Evolutionary conservation across 1,140 invertebrate genomes (phyloP).

Genomic region (Thaumetopoea pityocampa): DNA sequence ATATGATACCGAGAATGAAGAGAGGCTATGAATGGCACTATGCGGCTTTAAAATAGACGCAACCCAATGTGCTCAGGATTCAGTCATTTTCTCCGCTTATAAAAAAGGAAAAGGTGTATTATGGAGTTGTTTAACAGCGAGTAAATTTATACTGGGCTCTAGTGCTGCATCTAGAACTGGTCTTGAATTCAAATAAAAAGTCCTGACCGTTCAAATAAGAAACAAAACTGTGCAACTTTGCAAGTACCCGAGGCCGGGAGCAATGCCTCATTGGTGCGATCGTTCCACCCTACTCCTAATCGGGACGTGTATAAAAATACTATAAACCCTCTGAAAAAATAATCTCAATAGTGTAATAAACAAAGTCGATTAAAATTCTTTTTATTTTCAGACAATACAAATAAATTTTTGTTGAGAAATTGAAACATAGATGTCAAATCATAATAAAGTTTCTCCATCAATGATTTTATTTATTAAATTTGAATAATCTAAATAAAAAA

Average conservation of each 20-base stretch:
- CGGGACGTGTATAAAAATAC: too few species aligned
- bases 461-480: too few species aligned
- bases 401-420: too few species aligned
- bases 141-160: constrained; percentile 14
- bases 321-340: too few species aligned
- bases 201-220: constrained; percentile 5
- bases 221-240: constrained; percentile 10
- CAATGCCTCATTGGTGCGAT: constrained; percentile 12
- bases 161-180: constrained; percentile 17
- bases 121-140: constrained; percentile 1
- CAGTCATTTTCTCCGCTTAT: not conserved
- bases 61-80: not conserved
- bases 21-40: too few species aligned
- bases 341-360: too few species aligned
- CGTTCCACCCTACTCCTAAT: not conserved
- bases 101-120: constrained; percentile 4
- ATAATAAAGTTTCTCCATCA: too few species aligned
- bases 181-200: constrained; percentile 2
- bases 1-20: too few species aligned
- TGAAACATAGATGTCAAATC: too few species aligned
- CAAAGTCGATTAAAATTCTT: too few species aligned
- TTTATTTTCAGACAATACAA: too few species aligned
- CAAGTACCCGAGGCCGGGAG: constrained; percentile 5
- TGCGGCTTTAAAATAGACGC: not conserved
- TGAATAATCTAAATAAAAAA: too few species aligned